These are phyloP conservation scores for Cheilosia vulpina DNA, from an alignment of 2,888 invertebrate genomes.

Conservation along the genomic window DNA sequence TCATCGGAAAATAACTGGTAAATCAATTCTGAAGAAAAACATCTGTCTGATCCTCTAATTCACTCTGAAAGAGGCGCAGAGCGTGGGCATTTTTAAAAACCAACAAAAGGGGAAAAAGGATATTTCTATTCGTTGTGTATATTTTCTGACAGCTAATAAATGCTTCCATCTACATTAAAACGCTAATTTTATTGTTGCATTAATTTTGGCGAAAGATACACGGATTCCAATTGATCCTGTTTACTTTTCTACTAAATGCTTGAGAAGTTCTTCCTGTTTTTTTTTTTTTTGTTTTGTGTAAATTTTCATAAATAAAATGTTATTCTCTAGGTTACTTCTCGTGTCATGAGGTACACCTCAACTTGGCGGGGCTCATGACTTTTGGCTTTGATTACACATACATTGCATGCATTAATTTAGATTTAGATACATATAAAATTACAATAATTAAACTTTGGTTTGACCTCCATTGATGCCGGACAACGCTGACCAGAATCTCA, in stretches of 20 bases:
- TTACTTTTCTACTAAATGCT: slow-evolving; percentile 67
- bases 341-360: slow-evolving; percentile 38
- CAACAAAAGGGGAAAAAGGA: neutral
- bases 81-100: neutral
- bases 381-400: slow-evolving; percentile 76
- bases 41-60: neutral
- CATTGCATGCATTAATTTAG: slow-evolving; percentile 72
- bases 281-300: slow-evolving; percentile 30
- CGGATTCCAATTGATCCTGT: slow-evolving; percentile 24
- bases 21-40: slow-evolving; percentile 33
- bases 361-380: slow-evolving; percentile 49
- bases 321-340: slow-evolving; percentile 61
- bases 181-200: slow-evolving; percentile 56
- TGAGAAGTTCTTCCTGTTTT: slow-evolving; percentile 7
- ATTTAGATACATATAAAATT: slow-evolving; percentile 46
- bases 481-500: slow-evolving; percentile 80
- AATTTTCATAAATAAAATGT: slow-evolving; percentile 64
- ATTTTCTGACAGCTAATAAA: slow-evolving; percentile 31
- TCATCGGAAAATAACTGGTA: slow-evolving; percentile 57
- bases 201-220: slow-evolving; percentile 51
- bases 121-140: neutral
- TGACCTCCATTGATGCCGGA: slow-evolving; percentile 75
- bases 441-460: slow-evolving; percentile 75
- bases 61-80: neutral
- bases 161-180: slow-evolving; percentile 43